Conservation (phyloP, 2,888 invertebrate species). For the Torymus texanus region DNA sequence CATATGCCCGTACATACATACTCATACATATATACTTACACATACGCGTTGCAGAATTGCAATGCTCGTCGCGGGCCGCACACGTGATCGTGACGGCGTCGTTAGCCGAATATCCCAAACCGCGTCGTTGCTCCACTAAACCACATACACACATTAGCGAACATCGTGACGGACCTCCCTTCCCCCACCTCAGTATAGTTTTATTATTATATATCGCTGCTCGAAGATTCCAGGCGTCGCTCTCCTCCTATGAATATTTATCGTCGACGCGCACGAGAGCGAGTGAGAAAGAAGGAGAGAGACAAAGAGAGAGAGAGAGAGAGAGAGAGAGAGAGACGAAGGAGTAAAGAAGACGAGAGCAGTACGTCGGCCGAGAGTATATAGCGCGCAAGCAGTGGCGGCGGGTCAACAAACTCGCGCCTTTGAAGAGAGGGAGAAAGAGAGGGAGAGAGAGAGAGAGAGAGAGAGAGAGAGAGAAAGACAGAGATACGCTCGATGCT, state of each 20-base stretch:
- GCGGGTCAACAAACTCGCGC: conserved; percentile 45
- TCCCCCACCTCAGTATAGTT: no score
- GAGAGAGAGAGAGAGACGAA: conserved; percentile 1
- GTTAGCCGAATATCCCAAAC: background rate
- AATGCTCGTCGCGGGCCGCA: background rate
- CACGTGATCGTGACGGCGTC: background rate
- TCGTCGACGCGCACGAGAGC: conserved; percentile 4
- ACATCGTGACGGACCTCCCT: conserved; percentile 16
- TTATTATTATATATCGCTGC: background rate
- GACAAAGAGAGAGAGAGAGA: conserved; percentile 4
- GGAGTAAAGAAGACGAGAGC: conserved; percentile 2
- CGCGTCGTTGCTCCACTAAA: conserved; percentile 13
- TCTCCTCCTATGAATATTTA: conserved; percentile 44
- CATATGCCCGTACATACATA: no score
- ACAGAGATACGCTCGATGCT: conserved; percentile 3
- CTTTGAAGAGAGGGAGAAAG: conserved; percentile 16
- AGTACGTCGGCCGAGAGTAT: background rate
- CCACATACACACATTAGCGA: conserved; percentile 21
- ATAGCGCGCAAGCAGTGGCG: no score
- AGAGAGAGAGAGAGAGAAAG: conserved; percentile 14
- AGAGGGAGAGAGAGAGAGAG: conserved; percentile 24
- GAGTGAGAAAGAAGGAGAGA: conserved; percentile 13
- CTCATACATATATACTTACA: background rate
- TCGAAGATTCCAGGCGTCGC: conserved; percentile 8
- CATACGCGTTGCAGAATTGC: background rate